These are phyloP conservation scores for Bimastos eiseni DNA, from an alignment of 2,888 invertebrate species.

Conservation along the genomic window DNA sequence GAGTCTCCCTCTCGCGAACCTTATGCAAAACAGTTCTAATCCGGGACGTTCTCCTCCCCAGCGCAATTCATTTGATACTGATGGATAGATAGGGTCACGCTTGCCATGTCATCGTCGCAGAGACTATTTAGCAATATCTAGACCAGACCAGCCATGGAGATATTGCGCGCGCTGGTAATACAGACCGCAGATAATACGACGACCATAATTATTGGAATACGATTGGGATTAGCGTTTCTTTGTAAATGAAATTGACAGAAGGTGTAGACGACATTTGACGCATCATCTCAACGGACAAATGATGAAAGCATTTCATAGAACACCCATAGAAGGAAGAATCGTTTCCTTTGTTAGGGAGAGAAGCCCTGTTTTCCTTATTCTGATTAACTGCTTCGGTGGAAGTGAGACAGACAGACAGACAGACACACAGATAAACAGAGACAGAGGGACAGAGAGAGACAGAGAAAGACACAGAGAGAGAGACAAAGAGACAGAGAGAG, in stretches of 20 bases:
- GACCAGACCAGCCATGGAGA: background rate
- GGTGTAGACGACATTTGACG: no score
- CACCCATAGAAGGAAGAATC: no score
- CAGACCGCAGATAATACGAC: background rate
- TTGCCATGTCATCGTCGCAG: background rate
- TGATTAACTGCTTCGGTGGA: conserved; percentile 5
- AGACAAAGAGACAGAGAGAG: no score
- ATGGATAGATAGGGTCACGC: background rate
- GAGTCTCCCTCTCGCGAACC: background rate
- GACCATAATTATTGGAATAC: background rate
- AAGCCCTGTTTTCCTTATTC: background rate
- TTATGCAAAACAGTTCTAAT: background rate
- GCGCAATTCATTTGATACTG: background rate
- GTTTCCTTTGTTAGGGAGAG: no score
- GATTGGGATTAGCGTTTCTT: no score
- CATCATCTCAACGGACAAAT: no score
- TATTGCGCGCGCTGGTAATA: background rate
- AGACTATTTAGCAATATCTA: background rate
- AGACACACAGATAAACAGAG: no score
- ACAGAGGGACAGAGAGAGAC: no score
- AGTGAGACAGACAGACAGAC: no score
- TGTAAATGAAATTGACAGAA: no score
- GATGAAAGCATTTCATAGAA: background rate
- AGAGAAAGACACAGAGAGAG: no score
- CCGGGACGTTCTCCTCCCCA: no score